Conservation (phyloP, 2,113 vertebrate species). For the Coregonus clupeaformis region DNA sequence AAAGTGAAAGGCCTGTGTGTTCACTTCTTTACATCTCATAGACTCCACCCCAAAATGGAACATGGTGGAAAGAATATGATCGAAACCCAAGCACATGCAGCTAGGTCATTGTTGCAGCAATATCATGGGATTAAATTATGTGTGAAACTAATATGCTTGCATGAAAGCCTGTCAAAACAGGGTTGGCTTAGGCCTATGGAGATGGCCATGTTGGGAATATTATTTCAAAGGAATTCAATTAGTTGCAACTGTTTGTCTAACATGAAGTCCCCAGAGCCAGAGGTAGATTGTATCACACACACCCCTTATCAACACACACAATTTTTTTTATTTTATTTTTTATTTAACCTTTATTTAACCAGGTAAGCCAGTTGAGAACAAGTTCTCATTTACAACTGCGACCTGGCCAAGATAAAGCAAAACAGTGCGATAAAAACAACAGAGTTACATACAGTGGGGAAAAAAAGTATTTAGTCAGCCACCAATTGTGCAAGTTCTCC, state of each 20-base stretch:
- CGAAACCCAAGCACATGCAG: not conserved
- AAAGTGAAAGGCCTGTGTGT: too few species aligned
- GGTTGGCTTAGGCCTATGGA: conserved; percentile 6
- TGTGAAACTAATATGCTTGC: conserved; percentile 33
- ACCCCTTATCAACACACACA: conserved; percentile 15
- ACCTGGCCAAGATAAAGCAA: too few species aligned
- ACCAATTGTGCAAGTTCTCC: too few species aligned
- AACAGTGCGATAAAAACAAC: too few species aligned
- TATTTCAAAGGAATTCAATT: conserved; percentile 54
- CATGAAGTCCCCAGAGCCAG: conserved; percentile 23
- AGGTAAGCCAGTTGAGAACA: too few species aligned
- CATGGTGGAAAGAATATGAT: not conserved
- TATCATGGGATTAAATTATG: conserved; percentile 39
- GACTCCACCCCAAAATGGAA: not conserved
- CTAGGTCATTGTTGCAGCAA: conserved; percentile 9
- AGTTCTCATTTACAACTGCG: too few species aligned
- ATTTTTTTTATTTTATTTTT: too few species aligned
- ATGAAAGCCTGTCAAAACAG: conserved; percentile 32
- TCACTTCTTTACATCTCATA: too few species aligned
- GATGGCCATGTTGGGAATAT: conserved; percentile 34
- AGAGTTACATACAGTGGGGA: too few species aligned
- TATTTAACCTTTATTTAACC: too few species aligned
- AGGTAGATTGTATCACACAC: conserved; percentile 29
- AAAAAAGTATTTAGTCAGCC: too few species aligned
- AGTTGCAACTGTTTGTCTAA: conserved; percentile 45